Conservation (phyloP, 1,140 invertebrate species). For the Drosophila punjabiensis region DNA sequence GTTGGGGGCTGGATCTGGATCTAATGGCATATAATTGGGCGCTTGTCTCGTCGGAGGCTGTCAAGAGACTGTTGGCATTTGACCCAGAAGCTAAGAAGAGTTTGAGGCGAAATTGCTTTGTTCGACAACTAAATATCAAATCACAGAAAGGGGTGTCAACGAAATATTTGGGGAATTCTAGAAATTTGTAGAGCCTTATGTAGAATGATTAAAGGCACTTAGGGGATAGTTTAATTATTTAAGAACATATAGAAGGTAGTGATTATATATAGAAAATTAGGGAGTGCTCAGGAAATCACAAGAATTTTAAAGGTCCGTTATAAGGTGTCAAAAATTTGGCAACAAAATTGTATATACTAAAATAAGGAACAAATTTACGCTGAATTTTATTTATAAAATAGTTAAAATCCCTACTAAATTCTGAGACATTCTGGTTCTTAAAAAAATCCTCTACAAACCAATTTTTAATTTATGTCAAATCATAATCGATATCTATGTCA, state of each 20-base stretch:
- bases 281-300: background rate
- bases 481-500: background rate
- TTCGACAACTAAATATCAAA: background rate
- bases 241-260: background rate
- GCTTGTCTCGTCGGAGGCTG: constrained; percentile 10
- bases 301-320: background rate
- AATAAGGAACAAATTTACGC: too few species aligned
- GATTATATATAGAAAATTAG: background rate
- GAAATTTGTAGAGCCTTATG: too few species aligned
- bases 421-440: too few species aligned
- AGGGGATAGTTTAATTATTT: background rate
- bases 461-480: background rate
- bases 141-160: background rate
- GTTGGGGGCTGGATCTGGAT: constrained; percentile 9
- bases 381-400: too few species aligned
- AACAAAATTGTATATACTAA: background rate
- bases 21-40: constrained; percentile 14
- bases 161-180: background rate
- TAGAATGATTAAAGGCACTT: background rate
- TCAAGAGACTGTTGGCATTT: constrained; percentile 13
- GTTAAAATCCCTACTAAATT: too few species aligned
- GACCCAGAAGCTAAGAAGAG: constrained; percentile 4
- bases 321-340: background rate
- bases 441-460: too few species aligned
- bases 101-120: background rate